A percentile compares a stretch with the other conserved stretches of the same genome.
Conservation (phyloP, 30 jellyfish, hydroid and myxozoan species). For the Euphysa ruthae region DNA sequence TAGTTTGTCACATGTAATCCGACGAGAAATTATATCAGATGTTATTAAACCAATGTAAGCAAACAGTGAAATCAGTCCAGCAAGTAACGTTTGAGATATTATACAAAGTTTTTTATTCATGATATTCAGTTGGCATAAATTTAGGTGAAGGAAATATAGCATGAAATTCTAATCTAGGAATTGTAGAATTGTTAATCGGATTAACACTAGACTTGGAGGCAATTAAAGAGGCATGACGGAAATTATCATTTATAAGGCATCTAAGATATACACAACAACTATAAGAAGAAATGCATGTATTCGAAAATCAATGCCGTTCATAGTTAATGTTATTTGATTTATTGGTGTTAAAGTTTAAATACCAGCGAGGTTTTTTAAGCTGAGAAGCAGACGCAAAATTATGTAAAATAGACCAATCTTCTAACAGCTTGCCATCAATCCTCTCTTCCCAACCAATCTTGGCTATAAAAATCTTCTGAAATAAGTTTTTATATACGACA, state of each 20-base stretch:
- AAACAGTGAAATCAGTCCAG: too few species aligned
- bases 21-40: too few species aligned
- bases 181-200: too few species aligned
- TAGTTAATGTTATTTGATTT: not conserved
- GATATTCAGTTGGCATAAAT: too few species aligned
- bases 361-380: not conserved
- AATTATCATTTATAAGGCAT: not conserved
- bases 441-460: not conserved
- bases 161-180: too few species aligned
- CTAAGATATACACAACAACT: conserved; percentile 14
- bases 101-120: too few species aligned
- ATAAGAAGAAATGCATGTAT: not conserved
- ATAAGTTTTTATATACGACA: not conserved
- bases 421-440: not conserved
- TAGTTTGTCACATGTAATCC: too few species aligned
- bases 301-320: not conserved
- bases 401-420: not conserved
- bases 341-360: too few species aligned
- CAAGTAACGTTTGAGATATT: too few species aligned
- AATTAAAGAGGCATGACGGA: not conserved
- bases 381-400: not conserved
- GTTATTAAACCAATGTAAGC: too few species aligned
- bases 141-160: too few species aligned
- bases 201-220: not conserved
- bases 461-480: not conserved